Conservation (phyloP, 2,113 vertebrate genomes). For the Anoplopoma fimbria region DNA sequence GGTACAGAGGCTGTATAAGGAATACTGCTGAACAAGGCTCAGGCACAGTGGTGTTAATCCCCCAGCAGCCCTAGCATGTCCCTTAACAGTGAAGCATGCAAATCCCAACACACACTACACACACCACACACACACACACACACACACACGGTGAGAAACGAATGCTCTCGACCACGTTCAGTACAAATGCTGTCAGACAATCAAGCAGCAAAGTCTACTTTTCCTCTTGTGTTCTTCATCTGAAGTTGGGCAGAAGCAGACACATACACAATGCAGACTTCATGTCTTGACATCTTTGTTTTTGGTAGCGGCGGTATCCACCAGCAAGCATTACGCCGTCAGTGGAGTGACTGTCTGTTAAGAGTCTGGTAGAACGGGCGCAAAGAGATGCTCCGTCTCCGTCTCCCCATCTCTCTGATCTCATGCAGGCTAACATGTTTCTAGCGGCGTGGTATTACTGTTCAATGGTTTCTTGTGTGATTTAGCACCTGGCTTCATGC, state of each 20-base stretch:
- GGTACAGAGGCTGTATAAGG: background rate
- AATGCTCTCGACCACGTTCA: background rate
- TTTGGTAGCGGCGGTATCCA: constrained; percentile 46
- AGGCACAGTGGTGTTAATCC: constrained; percentile 22
- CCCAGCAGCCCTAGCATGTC: background rate
- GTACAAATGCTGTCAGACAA: constrained; percentile 24
- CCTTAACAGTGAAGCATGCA: constrained; percentile 26
- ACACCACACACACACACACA: constrained; percentile 5
- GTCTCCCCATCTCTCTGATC: constrained; percentile 11
- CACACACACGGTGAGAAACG: constrained; percentile 5
- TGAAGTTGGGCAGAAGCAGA: constrained; percentile 1
- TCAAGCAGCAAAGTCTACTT: constrained; percentile 15
- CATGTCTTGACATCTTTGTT: constrained; percentile 53
- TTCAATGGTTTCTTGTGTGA: constrained; percentile 29
- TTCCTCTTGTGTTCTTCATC: constrained; percentile 12
- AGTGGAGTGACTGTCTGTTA: constrained; percentile 14
- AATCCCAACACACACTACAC: background rate
- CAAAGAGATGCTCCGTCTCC: constrained; percentile 4
- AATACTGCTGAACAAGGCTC: background rate
- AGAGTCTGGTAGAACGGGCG: constrained; percentile 6
- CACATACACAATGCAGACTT: constrained; percentile 32
- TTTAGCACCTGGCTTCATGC: constrained; percentile 27
- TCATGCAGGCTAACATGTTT: constrained; percentile 5
- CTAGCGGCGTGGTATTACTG: constrained; percentile 14
- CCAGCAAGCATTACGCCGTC: constrained; percentile 63